Evolutionary conservation across 2,797 vertebrate species (phyloP), one percentile per base, ranked within the genome.

Genomic region (Etheostoma perlongum): DNA sequence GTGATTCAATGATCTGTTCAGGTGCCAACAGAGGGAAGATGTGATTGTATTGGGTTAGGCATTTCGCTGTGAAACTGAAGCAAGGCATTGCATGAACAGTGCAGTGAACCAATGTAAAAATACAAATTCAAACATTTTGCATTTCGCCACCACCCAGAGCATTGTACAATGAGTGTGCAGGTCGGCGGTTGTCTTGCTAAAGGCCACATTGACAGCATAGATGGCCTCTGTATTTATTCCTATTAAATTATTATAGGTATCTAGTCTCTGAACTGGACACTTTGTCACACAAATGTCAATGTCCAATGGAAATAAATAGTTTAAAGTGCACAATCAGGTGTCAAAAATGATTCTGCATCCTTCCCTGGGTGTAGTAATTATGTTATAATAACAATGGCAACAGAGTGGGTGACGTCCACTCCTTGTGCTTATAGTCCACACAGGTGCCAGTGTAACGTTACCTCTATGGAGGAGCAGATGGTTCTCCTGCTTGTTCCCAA

Each of bases 381-480:
- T 70, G 72, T 18, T 47, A 80, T 16, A 71, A 62, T 15, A 85
- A 78, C 58, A 85, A 79, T 62, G 53, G 72, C 63, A 82, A 63
- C 79, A 78, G 60, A 66, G 80, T 66, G 58, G 54, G 66, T 46
- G 66, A 62, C 42, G 67, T 82, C 81, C 81, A 72, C 77, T 76
- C 69, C 49, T 49, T 59, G 66, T 55, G 70, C 83, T 30, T 64
- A 9, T 68, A 64, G 84, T 72, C 85, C 78, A 72, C 46, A 40
- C 75, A 88, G 90, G 87, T 84, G 85, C 80, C 78, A 86, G 72
- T 76, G 89, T 85, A 40, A 40, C 36, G 36, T 40, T 40, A 85
- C 88, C 90, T 92, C 88, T 70, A 40, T 67, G 81, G 79, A 90
- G 89, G 81, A 90, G 93, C 94, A 95, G 95, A 95, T 95, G 95